Evolutionary conservation across 2,888 invertebrate genomes (phyloP), one percentile per base, ranked within the genome.

Genomic region (Melipona bicolor): DNA sequence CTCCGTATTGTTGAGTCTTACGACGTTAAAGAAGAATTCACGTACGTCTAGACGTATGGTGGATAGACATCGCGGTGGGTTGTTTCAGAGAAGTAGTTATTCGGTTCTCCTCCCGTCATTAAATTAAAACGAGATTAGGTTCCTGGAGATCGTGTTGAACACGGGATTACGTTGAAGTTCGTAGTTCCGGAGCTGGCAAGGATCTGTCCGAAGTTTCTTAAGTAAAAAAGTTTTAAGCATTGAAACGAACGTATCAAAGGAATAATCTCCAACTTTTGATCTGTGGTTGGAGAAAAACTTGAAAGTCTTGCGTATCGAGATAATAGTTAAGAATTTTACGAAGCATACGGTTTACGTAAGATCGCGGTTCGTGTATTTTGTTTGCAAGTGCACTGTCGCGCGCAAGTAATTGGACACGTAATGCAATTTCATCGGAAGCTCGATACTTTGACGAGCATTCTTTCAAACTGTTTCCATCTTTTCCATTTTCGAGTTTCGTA

Each of bases 161-260:
- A 70, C n/a, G 54, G 70, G 70, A 70, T 70, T 70, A 70, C 32
- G n/a, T 5, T 9, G 11, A 6, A 61, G 49, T 24, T 19, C 13
- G 9, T n/a, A n/a, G 24, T 36, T 11, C 11, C 24, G n/a, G 32
- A 17, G 32, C 32, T 32, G 32, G 0, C 21, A 11, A 13, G 54
- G 15, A 56, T 70, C 70, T n/a, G 36, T 4, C 4, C 36, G 17
- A n/a, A 70, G 32, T 70, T 70, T 36, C 54, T 56, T 56, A 70
- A 70, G 54, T 56, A 70, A 70, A 70, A 70, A 70, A 36, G 36
- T 70, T 70, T 56, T n/a, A 11, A n/a, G 70, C n/a, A 56, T 70
- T 54, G 54, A 36, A 54, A 54, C 17, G 54, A 36, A 27, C 54
- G 17, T 70, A 36, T 24, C n/a, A n/a, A 36, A 69, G n/a, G 6